phyloP scores from a whole-genome alignment of 92 coral and sea anemone genomes.

The Epizoanthus rinbou region DNA sequence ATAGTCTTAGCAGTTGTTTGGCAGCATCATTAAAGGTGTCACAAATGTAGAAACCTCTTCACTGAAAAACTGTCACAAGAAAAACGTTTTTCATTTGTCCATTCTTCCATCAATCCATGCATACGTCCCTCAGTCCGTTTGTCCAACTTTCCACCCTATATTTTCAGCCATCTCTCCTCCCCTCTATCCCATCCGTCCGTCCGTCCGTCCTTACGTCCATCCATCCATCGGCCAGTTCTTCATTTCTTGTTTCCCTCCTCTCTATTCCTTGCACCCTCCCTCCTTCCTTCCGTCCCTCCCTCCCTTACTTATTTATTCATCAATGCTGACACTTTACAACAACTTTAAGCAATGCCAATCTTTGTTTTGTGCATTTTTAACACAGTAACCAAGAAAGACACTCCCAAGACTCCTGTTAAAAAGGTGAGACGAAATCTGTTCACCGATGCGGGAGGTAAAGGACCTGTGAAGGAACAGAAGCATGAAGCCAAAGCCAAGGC shows the following conservation, averaged over 20 bases:
- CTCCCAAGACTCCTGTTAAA: conserved; percentile 79
- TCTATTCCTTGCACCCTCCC: not conserved
- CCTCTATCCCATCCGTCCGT: too few species aligned
- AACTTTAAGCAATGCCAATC: not conserved
- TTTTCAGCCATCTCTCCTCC: too few species aligned
- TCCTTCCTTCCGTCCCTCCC: not conserved
- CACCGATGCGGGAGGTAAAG: conserved; percentile 56
- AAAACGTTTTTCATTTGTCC: too few species aligned
- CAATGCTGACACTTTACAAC: not conserved
- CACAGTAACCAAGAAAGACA: conserved; percentile 26
- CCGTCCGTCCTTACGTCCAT: too few species aligned
- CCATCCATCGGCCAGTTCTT: not conserved
- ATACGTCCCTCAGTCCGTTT: too few species aligned
- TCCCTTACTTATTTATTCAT: not conserved
- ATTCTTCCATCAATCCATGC: too few species aligned
- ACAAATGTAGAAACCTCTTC: too few species aligned
- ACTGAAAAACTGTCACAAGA: too few species aligned
- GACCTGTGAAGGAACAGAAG: conserved; percentile 26
- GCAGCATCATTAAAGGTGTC: too few species aligned
- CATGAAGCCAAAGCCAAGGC: conserved; percentile 51
- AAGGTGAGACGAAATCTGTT: conserved; percentile 92
- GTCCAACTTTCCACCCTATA: too few species aligned
- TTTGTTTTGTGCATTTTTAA: not conserved
- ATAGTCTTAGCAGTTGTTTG: too few species aligned
- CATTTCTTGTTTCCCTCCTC: not conserved